A percentile compares a stretch with the other conserved stretches of the same genome.
These are phyloP conservation scores for Amblyraja radiata DNA, from an alignment of 2,797 vertebrate species.

Conservation along the genomic window DNA sequence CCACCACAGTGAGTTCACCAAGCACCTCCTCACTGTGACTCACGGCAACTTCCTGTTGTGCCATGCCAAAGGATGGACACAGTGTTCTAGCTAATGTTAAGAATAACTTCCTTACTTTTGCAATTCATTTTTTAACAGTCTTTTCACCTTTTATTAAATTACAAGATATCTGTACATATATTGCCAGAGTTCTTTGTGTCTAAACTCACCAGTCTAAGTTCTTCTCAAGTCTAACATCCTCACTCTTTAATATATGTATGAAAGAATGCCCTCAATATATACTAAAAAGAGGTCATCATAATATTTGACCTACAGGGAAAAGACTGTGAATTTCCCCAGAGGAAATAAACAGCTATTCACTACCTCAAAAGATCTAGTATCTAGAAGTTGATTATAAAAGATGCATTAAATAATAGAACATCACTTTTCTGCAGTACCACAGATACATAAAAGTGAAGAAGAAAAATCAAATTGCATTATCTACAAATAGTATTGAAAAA, in stretches of 20 bases:
- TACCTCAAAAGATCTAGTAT: background rate
- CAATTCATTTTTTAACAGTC: background rate
- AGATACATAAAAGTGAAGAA: background rate
- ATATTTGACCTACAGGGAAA: no score
- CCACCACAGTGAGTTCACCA: no score
- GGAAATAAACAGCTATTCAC: background rate
- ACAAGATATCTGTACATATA: background rate
- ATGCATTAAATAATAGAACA: background rate
- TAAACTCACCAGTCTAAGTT: background rate
- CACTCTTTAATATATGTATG: no score
- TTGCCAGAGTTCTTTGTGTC: background rate
- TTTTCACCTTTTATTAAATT: background rate
- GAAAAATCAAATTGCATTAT: background rate
- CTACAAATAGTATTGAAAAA: no score
- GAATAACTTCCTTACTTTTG: background rate
- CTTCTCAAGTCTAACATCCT: background rate
- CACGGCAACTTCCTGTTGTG: background rate
- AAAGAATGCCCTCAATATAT: background rate
- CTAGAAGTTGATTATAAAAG: background rate
- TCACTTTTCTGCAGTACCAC: background rate
- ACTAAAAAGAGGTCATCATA: no score
- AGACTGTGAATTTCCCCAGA: no score
- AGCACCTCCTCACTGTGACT: no score
- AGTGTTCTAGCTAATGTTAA: background rate
- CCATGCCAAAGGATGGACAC: background rate